These are phyloP conservation scores for Enteromius mattozi DNA, from an alignment of 2,797 vertebrate genomes.

Conservation along the genomic window DNA sequence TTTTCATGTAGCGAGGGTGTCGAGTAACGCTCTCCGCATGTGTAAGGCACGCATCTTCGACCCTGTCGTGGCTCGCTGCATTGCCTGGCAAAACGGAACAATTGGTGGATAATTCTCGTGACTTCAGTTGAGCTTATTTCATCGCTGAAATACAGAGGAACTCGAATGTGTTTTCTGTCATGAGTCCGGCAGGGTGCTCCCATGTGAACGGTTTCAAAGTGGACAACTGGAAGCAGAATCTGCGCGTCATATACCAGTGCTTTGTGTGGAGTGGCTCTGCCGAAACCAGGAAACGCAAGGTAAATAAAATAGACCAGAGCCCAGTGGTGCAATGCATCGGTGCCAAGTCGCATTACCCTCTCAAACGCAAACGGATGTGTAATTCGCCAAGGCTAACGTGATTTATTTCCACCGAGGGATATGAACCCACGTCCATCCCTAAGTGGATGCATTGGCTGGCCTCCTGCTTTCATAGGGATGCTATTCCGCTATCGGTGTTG, in stretches of 20 bases:
- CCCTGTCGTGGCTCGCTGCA: slow-evolving; percentile 63
- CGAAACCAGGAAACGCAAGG: slow-evolving; percentile 96
- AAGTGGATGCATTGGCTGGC: slow-evolving; percentile 11
- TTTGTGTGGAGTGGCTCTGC: slow-evolving; percentile 96
- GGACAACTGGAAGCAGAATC: slow-evolving; percentile 98
- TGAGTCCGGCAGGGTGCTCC: slow-evolving; percentile 93
- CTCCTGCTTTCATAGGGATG: slow-evolving; percentile 8
- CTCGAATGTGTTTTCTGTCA: slow-evolving; percentile 78
- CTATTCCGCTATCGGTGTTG: background rate
- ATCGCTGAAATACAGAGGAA: slow-evolving; percentile 44
- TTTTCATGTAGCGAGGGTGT: slow-evolving; percentile 55
- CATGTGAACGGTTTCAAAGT: slow-evolving; percentile 96
- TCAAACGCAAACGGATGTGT: background rate
- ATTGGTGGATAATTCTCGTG: slow-evolving; percentile 67
- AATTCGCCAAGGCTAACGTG: background rate
- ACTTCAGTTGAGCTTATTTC: slow-evolving; percentile 58
- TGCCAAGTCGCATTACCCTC: slow-evolving; percentile 11
- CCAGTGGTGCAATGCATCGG: slow-evolving; percentile 41
- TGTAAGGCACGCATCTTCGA: slow-evolving; percentile 55
- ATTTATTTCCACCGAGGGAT: background rate
- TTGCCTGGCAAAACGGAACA: slow-evolving; percentile 71
- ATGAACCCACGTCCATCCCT: slow-evolving; percentile 15
- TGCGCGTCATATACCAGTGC: slow-evolving; percentile 95
- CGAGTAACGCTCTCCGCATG: slow-evolving; percentile 64
- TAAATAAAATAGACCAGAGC: slow-evolving; percentile 64